Conservation (phyloP, 2,888 invertebrate genomes). For the Morpho deidamia region DNA sequence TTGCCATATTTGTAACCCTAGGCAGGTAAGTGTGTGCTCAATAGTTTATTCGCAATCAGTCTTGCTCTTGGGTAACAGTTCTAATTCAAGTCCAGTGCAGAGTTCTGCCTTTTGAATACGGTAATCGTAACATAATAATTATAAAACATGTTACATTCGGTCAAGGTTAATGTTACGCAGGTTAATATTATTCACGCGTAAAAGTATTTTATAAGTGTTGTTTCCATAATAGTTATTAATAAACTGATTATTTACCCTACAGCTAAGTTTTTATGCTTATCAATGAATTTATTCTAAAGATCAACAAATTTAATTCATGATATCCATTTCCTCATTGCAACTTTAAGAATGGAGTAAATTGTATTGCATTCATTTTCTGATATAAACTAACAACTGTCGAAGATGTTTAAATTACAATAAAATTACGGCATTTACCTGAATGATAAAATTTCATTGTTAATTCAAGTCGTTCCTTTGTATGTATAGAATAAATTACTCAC, state of each 20-base stretch:
- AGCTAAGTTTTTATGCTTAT: too few species aligned
- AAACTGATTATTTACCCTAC: too few species aligned
- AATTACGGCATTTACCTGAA: slow-evolving; percentile 20
- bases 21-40: slow-evolving; percentile 19
- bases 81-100: slow-evolving; percentile 25
- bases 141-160: slow-evolving; percentile 30
- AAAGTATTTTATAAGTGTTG: slow-evolving; percentile 8
- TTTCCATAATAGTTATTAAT: too few species aligned
- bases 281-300: too few species aligned
- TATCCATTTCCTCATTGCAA: too few species aligned
- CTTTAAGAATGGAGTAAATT: too few species aligned
- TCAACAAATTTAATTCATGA: too few species aligned
- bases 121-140: slow-evolving; percentile 27
- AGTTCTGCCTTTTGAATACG: slow-evolving; percentile 23
- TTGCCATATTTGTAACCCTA: too few species aligned
- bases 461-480: slow-evolving; percentile 28
- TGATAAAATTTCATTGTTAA: slow-evolving; percentile 19
- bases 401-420: slow-evolving; percentile 10
- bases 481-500: slow-evolving; percentile 32
- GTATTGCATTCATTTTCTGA: too few species aligned
- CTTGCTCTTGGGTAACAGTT: slow-evolving; percentile 40
- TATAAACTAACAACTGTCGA: not conserved
- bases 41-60: slow-evolving; percentile 48
- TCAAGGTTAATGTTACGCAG: slow-evolving; percentile 28
- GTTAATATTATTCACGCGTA: slow-evolving; percentile 11